A percentile compares a stretch with the other conserved stretches of the same genome.
phyloP scores from a whole-genome alignment of 2,888 invertebrate genomes.

The Pristionchus maxplancki region DNA sequence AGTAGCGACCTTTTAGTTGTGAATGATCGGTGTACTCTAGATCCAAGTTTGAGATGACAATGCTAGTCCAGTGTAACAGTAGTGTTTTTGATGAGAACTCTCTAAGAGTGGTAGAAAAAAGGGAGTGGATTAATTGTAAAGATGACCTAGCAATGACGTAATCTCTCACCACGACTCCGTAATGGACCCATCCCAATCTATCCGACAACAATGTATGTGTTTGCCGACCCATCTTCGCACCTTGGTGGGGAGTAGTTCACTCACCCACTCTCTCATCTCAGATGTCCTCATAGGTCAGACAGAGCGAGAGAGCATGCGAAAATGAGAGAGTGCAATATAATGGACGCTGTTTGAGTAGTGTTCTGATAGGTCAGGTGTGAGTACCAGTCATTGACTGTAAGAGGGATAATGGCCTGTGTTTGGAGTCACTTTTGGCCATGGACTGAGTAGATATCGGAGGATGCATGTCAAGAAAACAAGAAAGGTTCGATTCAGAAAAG shows the following conservation, averaged over 20 bases:
- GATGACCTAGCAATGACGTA: neutral
- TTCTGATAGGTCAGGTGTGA: neutral
- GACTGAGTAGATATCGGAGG: too few species aligned
- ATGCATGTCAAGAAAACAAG: too few species aligned
- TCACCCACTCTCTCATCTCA: neutral
- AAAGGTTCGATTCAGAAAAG: too few species aligned
- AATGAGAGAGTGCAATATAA: neutral
- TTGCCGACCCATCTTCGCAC: conserved; percentile 20
- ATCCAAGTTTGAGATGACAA: too few species aligned
- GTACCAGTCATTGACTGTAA: neutral
- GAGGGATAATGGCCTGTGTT: neutral
- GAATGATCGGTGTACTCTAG: too few species aligned
- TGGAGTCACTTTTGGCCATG: neutral
- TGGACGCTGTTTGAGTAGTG: neutral
- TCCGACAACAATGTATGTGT: neutral
- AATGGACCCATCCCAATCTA: neutral
- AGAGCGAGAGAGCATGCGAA: neutral
- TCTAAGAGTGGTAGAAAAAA: too few species aligned
- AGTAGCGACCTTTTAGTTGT: too few species aligned
- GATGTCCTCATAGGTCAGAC: neutral
- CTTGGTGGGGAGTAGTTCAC: neutral
- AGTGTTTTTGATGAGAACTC: too few species aligned
- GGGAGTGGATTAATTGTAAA: neutral
- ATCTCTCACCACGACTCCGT: neutral
- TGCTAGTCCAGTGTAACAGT: too few species aligned